phyloP scores from a whole-genome alignment of 2,888 invertebrate genomes.

The Rhagonycha lutea region DNA sequence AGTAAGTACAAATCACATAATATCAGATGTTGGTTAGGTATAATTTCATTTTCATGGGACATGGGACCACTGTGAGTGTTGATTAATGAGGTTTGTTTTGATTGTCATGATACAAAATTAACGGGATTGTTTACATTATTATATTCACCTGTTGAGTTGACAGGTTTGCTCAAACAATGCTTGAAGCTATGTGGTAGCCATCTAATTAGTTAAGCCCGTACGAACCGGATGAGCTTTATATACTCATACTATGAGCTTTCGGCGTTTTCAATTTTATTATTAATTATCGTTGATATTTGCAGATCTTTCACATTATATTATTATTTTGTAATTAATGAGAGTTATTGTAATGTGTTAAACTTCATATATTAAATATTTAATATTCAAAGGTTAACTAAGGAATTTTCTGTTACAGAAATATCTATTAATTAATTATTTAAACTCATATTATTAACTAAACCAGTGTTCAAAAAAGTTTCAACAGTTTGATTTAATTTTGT shows the following conservation, averaged over 20 bases:
- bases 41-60: neutral
- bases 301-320: conserved; percentile 5
- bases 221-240: conserved; percentile 34
- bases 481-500: neutral
- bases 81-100: conserved; percentile 17
- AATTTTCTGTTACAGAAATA: neutral
- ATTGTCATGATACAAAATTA: conserved; percentile 10
- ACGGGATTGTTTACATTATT: conserved; percentile 30
- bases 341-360: neutral
- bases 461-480: neutral
- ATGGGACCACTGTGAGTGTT: neutral
- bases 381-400: neutral
- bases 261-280: conserved; percentile 15
- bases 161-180: conserved; percentile 30
- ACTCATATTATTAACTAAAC: neutral
- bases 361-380: neutral
- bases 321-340: neutral
- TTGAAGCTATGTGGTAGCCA: conserved; percentile 18
- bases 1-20: no score
- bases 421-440: neutral
- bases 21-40: neutral
- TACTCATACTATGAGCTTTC: conserved; percentile 12
- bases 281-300: conserved; percentile 2
- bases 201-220: conserved; percentile 36
- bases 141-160: conserved; percentile 37